Evolutionary conservation across 2,113 vertebrate species (phyloP).

Genomic region (Dromaius novaehollandiae): DNA sequence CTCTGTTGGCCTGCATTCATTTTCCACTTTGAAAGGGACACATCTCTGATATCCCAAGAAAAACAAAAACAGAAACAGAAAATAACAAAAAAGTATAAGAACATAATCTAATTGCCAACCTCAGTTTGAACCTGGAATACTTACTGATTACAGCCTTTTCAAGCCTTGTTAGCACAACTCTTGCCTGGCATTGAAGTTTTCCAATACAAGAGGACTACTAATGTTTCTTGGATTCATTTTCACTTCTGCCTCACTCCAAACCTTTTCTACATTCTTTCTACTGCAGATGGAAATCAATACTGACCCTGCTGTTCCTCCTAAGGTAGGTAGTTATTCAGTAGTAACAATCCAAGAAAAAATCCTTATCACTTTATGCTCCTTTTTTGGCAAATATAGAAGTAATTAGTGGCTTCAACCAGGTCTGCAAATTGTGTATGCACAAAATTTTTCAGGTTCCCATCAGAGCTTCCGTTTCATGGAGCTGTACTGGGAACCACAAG

Average conservation of each 20-base stretch:
- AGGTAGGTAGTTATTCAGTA: not conserved
- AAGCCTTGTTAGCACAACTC: not conserved
- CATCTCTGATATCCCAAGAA: not conserved
- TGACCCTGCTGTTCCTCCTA: not conserved
- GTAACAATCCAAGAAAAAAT: not conserved
- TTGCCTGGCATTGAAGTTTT: not conserved
- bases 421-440: not conserved
- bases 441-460: not conserved
- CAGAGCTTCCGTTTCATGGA: not conserved
- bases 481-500: not conserved
- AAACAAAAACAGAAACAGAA: not conserved
- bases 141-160: accelerated
- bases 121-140: not conserved
- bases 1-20: not conserved
- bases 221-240: not conserved
- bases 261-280: not conserved
- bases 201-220: not conserved
- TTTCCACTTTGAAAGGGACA: not conserved
- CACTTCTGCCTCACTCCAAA: not conserved
- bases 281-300: not conserved
- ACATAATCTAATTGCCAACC: not conserved
- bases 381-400: not conserved
- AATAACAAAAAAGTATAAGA: not conserved
- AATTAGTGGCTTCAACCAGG: not conserved
- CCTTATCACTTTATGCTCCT: not conserved